phyloP scores from a whole-genome alignment of 1,140 invertebrate species.

The Battus philenor region DNA sequence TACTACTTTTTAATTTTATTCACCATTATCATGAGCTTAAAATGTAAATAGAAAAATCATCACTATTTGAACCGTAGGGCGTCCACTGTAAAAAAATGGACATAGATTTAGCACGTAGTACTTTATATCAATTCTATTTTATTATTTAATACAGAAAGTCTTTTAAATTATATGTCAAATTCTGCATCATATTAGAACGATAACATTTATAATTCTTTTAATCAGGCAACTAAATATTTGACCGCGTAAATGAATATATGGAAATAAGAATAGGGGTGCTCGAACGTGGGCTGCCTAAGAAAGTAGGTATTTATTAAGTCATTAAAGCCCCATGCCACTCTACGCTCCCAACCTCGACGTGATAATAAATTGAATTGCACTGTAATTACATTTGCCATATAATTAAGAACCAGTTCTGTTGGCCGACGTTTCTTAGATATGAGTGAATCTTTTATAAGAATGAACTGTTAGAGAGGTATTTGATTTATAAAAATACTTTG shows the following conservation, averaged over 20 bases:
- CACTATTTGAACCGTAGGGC: too few species aligned
- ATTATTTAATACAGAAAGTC: neutral
- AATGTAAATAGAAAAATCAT: too few species aligned
- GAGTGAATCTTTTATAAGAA: neutral
- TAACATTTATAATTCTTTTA: neutral
- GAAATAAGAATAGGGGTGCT: slow-evolving; percentile 6
- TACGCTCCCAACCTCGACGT: slow-evolving; percentile 3
- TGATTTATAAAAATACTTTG: too few species aligned
- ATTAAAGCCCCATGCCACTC: slow-evolving; percentile 12
- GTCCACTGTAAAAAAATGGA: too few species aligned
- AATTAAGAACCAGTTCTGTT: slow-evolving; percentile 4
- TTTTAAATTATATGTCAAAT: neutral
- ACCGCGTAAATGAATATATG: slow-evolving; percentile 3
- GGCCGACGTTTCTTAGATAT: neutral
- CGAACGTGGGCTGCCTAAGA: slow-evolving; percentile 7
- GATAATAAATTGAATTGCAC: slow-evolving; percentile 16
- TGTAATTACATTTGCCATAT: slow-evolving; percentile 10
- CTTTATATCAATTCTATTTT: neutral
- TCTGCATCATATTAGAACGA: too few species aligned
- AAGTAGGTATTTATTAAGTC: slow-evolving; percentile 15
- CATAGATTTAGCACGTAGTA: too few species aligned
- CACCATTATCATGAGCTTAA: too few species aligned
- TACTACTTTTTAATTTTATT: too few species aligned
- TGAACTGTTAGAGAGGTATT: too few species aligned
- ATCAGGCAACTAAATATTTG: neutral